Conservation (phyloP, 2,113 vertebrate species). For the Phrynosoma blainvillii region DNA sequence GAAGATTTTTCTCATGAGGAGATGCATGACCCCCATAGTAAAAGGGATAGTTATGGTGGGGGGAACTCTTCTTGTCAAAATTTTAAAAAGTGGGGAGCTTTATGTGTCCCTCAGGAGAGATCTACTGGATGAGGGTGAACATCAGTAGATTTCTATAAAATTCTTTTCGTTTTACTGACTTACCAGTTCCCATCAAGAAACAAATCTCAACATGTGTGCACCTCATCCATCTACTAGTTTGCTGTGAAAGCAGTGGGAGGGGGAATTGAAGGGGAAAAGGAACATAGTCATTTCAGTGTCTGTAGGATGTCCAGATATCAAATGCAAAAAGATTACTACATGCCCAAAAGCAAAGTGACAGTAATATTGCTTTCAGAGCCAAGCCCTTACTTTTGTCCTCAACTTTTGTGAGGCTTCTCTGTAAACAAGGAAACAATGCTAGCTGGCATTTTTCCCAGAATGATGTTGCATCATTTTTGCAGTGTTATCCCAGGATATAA, state of each 20-base stretch:
- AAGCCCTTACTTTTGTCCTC: slow-evolving; percentile 16
- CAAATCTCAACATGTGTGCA: not conserved
- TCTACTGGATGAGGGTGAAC: not conserved
- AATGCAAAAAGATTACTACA: not conserved
- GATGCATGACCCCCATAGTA: not conserved
- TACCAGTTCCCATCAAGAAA: not conserved
- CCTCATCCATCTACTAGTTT: not conserved
- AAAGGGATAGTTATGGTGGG: not conserved
- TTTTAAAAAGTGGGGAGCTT: not conserved
- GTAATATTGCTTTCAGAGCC: slow-evolving; percentile 3
- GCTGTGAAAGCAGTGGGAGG: not conserved
- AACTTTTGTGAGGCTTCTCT: slow-evolving; percentile 1
- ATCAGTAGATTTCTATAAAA: not conserved
- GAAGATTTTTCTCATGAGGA: not conserved
- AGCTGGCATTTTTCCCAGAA: not conserved
- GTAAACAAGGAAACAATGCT: slow-evolving; percentile 17
- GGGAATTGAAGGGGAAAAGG: not conserved
- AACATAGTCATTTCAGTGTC: not conserved
- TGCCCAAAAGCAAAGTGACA: slow-evolving; percentile 1
- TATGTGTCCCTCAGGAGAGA: not conserved
- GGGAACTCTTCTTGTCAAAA: not conserved
- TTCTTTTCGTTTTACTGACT: not conserved
- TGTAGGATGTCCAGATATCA: not conserved
- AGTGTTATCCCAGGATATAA: not conserved
- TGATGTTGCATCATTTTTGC: slow-evolving; percentile 1